Evolutionary conservation across 2,888 invertebrate species (phyloP), one percentile per base, ranked within the genome.

Genomic region (Callyntrura sp.): DNA sequence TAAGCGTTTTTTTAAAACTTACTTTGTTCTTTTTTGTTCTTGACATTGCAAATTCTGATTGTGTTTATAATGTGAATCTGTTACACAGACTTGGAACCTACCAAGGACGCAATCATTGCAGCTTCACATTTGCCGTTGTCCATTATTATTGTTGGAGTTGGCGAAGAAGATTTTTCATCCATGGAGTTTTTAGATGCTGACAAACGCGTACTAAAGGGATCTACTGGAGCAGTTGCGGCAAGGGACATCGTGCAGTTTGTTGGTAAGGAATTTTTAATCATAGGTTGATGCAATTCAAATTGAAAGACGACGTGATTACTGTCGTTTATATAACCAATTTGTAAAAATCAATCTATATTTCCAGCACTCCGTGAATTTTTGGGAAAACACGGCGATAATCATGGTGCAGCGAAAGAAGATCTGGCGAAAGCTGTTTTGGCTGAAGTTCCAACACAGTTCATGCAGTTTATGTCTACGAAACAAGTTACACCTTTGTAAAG

Each of bases 131-230:
- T 95, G 23, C 91, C 91, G 0, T 94, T 96, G 94, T 95, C 95
- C 0, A 95, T 96, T 85, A 96, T 96, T 88, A 96, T 96, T 89
- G 91, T 96, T 55, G 96, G 96, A 12, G 95, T 96, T 79, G 96
- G 96, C n/a, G 94, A 95, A 92, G 96, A 96, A 45, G 95, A 96
- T 92, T 96, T 96, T 94, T 94, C 94, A 70, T 95, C 96, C 11
- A 96, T 96, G 96, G 95, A 96, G 92, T 95, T 95, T 91, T 93
- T 96, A 73, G 96, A 96, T 94, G 95, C 95, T 23, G 96, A 96
- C 94, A 95, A 94, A 0, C 93, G 94, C 1, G 94, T 94, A 5
- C 89, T 94, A 35, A 92, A 93, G 48, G 78, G 86, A 5, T 65
- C 87, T n/a, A 90, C 86, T 14, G 95, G 95, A 0, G 93, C 94